Base-by-base conservation (phyloP, 1,140 invertebrate genomes). In the Heliconius nattereri region DNA sequence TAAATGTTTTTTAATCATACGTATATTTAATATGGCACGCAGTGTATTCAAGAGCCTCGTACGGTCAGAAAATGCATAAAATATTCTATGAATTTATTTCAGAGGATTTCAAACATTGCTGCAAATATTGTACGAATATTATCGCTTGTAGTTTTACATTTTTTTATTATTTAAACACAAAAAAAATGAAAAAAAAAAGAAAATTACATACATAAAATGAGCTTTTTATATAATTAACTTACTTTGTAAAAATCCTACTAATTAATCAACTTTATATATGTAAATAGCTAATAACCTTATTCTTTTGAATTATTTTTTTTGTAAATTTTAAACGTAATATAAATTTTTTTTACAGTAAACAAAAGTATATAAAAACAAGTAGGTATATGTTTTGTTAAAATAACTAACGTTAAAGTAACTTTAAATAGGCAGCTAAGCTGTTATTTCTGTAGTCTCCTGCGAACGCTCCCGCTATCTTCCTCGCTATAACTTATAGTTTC, bases 71-170 rank as follows among this genome's bases (percentile, higher is more conserved):
- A 89, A 91, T 89, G 89, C 86, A 92, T 92, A 91, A 92, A 93
- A 93, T 92, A 92, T 92, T 92, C 90, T 90, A 93, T 93, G 91
- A 93, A 93, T 93, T 93, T 92, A 92, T 93, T 92, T 93, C 86
- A 87, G 85, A 88, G 84, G 86, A 91, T 91, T 91, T 91, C 88
- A 88, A 84, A 86, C 84, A 87, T 87, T 87, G 86, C 86, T 85
- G 87, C 86, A 87, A 90, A 89, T 86, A 85, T 85, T 83, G 84
- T 85, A 86, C 85, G 80, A 86, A 85, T 81, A 82, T 86, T 86
- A 85, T 84, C 83, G 82, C 79, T 81, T 82, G 72, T 78, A 71
- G 83, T 83, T 83, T 82, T 78, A 76, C 57, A 37, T 40, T 76
- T 80, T 52, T 78, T 74, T 72, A 81, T 72, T 8, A 40, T n/a